Evolutionary conservation across 2,888 invertebrate genomes (phyloP), one percentile per base, ranked within the genome.

Genomic region (Drosophila bunnanda): DNA sequence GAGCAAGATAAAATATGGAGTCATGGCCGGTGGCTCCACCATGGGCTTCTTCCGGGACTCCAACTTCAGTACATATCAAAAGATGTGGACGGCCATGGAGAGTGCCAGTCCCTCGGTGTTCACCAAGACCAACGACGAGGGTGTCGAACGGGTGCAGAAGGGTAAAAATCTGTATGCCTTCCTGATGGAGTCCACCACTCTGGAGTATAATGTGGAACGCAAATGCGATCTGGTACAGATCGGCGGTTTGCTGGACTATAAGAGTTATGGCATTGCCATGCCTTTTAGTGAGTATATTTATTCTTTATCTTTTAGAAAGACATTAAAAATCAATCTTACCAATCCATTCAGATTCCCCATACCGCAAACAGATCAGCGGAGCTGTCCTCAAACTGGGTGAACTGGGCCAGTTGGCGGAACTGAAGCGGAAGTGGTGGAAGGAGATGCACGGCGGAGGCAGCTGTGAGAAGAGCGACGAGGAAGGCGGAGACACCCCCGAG

Each of bases 1-100:
- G 92, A 97, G 95, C n/a, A 97, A 97, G 92, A 98, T 99, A 79
- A 98, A 98, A 92, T 99, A 98, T 92, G 99, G 99, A 6, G 96
- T 96, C n/a, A 93, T 98, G n/a, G 88, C 91, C 41, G 96, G 96
- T 22, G 99, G 99, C 17, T 97, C 98, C 6, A 99, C 99, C 0
- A 95, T 95, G 87, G 95, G 95, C 1, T 99, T 99, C 92, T 99
- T 99, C 90, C 95, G 95, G 95, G 95, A 96, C 78, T 97, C 98
- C 3, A 97, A 98, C 91, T 96, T 97, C 71, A 95, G 96, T 2
- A 96, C 96, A 0, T 98, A 98, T 91, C 96, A 97, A 92, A 94
- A 95, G 87, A 99, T 99, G 97, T 98, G 97, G 97, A 94, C 96
- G 5, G 95, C 96, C 62, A 99, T 98, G 98, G 96, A 96, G 79